phyloP scores from a whole-genome alignment of 1,140 invertebrate genomes.

The Caenorhabditis inopinata region DNA sequence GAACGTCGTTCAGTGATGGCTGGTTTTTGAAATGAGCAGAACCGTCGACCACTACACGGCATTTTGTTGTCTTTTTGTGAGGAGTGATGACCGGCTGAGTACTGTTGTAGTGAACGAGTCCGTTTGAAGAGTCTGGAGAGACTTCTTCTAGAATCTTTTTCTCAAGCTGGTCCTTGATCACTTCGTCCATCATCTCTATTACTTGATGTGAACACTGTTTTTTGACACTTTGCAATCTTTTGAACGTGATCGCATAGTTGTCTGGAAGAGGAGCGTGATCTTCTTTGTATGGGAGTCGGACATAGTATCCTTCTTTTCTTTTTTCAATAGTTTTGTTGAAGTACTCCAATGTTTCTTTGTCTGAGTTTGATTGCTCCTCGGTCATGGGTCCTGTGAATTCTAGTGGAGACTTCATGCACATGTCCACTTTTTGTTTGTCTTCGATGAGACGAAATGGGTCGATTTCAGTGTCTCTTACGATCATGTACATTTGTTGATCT shows the following conservation, averaged over 20 bases:
- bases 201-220: background rate
- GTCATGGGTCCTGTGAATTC: background rate
- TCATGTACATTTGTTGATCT: background rate
- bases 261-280: background rate
- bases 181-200: conserved; percentile 23
- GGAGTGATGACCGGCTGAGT: conserved; percentile 67
- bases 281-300: background rate
- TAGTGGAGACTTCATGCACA: background rate
- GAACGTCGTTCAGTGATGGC: conserved; percentile 60
- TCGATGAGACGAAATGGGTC: background rate
- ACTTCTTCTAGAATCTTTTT: conserved; percentile 40
- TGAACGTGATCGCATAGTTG: conserved; percentile 12
- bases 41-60: conserved; percentile 66
- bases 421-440: background rate
- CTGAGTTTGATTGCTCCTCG: background rate
- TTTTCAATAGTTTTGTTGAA: background rate
- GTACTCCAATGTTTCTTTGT: background rate
- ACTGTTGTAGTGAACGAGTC: conserved; percentile 62
- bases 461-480: background rate
- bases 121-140: background rate
- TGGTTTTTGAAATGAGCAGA: conserved; percentile 55
- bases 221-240: background rate
- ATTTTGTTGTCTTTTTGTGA: conserved; percentile 56
- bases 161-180: conserved; percentile 35
- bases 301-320: conserved; percentile 13